Conservation (phyloP, 2,113 vertebrate species). For the Sclerurus mexicanus region DNA sequence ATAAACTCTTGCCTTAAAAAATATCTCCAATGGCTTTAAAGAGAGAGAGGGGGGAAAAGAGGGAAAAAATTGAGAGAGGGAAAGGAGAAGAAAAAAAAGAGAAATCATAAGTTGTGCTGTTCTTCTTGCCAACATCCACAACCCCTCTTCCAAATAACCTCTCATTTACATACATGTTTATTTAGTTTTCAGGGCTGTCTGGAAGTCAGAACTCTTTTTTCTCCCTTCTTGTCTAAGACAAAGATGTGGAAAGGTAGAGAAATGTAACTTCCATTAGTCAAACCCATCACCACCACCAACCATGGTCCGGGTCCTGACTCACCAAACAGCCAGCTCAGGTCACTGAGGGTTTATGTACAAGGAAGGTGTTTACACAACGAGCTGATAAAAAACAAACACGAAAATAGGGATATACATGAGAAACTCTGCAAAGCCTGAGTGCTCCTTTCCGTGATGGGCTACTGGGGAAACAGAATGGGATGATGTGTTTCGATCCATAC, state of each 20-base stretch:
- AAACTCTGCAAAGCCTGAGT: neutral
- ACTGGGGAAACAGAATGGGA: neutral
- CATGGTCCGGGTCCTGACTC: neutral
- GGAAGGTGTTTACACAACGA: neutral
- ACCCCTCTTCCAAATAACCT: conserved; percentile 67
- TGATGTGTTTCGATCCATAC: neutral
- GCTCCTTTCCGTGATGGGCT: neutral
- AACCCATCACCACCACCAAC: neutral
- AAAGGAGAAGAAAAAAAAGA: conserved; percentile 3
- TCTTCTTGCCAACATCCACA: conserved; percentile 71
- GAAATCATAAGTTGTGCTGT: conserved; percentile 60
- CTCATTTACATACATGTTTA: conserved; percentile 75
- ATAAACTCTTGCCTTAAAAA: conserved; percentile 60
- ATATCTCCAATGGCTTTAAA: conserved; percentile 27
- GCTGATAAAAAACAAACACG: neutral
- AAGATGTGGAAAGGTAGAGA: conserved; percentile 48
- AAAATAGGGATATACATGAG: neutral
- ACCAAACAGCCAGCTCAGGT: neutral
- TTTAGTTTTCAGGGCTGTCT: conserved; percentile 76
- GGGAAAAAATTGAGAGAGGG: neutral
- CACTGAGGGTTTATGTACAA: neutral
- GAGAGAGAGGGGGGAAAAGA: neutral
- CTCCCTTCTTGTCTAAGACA: conserved; percentile 38
- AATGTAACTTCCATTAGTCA: neutral
- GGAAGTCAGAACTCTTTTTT: conserved; percentile 37